Percentiles rank a stretch among this genome's conserved stretches.
phyloP scores from a whole-genome alignment of 2,888 invertebrate genomes.

The Ametastegia equiseti region DNA sequence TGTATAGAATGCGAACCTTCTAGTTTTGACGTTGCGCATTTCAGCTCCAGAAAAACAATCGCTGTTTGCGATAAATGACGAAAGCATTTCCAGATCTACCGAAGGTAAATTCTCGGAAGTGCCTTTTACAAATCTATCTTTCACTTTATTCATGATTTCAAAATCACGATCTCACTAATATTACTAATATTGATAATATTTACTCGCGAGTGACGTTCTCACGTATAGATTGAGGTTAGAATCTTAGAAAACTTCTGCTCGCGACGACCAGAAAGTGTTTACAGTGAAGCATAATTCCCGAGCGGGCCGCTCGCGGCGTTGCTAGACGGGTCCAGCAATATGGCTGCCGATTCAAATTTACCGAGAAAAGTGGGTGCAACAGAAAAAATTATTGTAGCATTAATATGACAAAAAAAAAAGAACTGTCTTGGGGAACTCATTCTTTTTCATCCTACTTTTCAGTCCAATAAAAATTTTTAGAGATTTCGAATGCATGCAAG shows the following conservation, averaged over 20 bases:
- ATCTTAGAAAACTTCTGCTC: no score
- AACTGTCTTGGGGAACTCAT: slow-evolving; percentile 6
- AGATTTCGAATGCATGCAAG: background rate
- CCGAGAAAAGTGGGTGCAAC: background rate
- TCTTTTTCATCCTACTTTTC: slow-evolving; percentile 6
- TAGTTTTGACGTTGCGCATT: slow-evolving; percentile 14
- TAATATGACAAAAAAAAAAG: background rate
- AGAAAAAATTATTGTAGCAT: slow-evolving; percentile 8
- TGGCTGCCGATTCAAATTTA: slow-evolving; percentile 5
- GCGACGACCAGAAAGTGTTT: background rate
- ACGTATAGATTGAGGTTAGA: background rate
- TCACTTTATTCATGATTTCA: slow-evolving; percentile 4
- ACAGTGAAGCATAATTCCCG: slow-evolving; percentile 20
- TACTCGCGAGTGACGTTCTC: background rate
- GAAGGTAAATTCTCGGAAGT: slow-evolving; percentile 26
- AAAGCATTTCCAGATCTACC: slow-evolving; percentile 26
- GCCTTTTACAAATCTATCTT: slow-evolving; percentile 2
- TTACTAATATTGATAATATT: no score
- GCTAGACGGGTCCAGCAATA: slow-evolving; percentile 15
- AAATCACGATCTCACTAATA: slow-evolving; percentile 9
- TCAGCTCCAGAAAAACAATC: slow-evolving; percentile 15
- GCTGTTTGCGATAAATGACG: slow-evolving; percentile 2
- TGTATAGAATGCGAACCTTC: slow-evolving; percentile 13
- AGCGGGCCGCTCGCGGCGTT: background rate
- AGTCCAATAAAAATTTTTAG: background rate